A percentile compares a stretch with the other conserved stretches of the same genome.
These are phyloP conservation scores for Lemur catta DNA, from an alignment of 2,797 vertebrate species.

Conservation along the genomic window DNA sequence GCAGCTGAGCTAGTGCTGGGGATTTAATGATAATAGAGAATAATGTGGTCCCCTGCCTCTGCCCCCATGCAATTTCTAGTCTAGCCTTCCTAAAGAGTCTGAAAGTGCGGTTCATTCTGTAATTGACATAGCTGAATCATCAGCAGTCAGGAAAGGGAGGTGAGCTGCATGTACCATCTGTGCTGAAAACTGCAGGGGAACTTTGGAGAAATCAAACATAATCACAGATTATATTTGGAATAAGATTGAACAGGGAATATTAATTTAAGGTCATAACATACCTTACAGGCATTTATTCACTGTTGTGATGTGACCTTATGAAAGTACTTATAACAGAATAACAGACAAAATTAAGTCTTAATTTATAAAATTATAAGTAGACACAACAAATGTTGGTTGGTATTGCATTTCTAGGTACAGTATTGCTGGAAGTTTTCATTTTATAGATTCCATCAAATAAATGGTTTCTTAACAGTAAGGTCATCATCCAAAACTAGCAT, in stretches of 20 bases:
- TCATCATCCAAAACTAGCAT: neutral
- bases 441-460: neutral
- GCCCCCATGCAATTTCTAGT: neutral
- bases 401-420: neutral
- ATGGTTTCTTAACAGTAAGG: neutral
- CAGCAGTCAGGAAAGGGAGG: neutral
- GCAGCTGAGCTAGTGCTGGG: neutral
- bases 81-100: neutral
- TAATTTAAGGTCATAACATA: neutral
- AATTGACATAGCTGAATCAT: neutral
- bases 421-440: neutral
- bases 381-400: neutral
- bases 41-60: fast-evolving
- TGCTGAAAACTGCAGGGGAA: neutral
- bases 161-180: neutral
- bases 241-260: neutral
- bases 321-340: neutral
- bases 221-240: neutral
- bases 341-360: neutral
- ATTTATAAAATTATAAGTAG: neutral
- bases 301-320: neutral
- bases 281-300: neutral
- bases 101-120: neutral
- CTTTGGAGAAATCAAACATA: constrained; percentile 14
- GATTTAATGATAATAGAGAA: neutral